Evolutionary conservation across 2,888 invertebrate genomes (phyloP), one percentile per base, ranked within the genome.

Genomic region (Ceraclea dissimilis): DNA sequence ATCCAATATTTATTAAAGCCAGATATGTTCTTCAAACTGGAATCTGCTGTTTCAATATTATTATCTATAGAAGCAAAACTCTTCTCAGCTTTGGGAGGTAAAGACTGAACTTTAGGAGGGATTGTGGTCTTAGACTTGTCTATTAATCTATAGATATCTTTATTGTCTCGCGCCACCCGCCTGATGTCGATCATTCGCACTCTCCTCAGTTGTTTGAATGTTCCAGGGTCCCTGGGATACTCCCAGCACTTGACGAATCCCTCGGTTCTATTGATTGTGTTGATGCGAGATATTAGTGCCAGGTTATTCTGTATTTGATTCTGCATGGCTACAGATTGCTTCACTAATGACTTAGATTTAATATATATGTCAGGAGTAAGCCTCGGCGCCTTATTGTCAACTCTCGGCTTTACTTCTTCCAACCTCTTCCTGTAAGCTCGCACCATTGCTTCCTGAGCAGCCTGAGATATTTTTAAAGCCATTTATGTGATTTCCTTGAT

Each of bases 281-380:
- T 53, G 2, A 57, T 46, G 6, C 34, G 21, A n/a, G 47, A 13
- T 20, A 58, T 20, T 49, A 58, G 43, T 16, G 39, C 13, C 6
- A 54, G 33, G 43, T 54, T 54, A 16, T 44, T 22, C 2, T 34
- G 11, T 19, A 54, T 39, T 22, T 54, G 21, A n/a, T 26, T 54
- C 39, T 51, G 34, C 20, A 34, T 21, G 10, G 10, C 31, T 16
- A 5, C 33, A 33, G 34, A 11, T 33, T 52, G 51, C 11, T 53
- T 21, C 34, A 34, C 47, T 22, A 57, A 43, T 18, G 50, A 22
- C 34, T 50, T 26, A 5, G 57, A 43, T 19, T 54, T 53, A 18
- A 57, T 50, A 22, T 57, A 57, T 10, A 54, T 26, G 13, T 54
- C 54, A 5, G 57, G 57, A 18, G 47, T 54, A 10, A 57, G 20